Conservation (phyloP, 2,113 vertebrate species). For the Datnioides undecimradiatus region DNA sequence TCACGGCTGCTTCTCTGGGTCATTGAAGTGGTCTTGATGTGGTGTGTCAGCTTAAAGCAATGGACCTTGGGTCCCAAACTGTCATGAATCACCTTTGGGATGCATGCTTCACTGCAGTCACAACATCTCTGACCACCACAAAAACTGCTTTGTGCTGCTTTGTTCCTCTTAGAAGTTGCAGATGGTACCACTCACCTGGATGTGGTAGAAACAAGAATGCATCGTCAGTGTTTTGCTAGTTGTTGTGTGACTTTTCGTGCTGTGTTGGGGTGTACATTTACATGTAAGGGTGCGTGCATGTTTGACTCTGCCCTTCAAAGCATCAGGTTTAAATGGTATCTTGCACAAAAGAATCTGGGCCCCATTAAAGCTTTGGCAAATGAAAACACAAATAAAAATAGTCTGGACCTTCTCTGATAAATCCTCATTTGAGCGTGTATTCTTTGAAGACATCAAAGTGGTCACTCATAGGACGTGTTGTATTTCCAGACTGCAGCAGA, state of each 20-base stretch:
- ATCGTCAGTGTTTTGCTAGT: constrained; percentile 34
- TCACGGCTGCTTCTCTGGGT: constrained; percentile 77
- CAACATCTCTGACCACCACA: constrained; percentile 36
- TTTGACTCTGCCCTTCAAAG: constrained; percentile 37
- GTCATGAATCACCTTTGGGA: constrained; percentile 59
- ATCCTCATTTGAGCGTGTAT: constrained; percentile 53
- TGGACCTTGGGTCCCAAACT: constrained; percentile 47
- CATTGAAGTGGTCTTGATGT: constrained; percentile 78
- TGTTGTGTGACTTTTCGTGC: constrained; percentile 28
- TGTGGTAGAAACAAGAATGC: constrained; percentile 44
- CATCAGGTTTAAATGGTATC: constrained; percentile 70
- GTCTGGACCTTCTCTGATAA: constrained; percentile 54
- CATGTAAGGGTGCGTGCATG: constrained; percentile 35
- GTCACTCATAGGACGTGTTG: constrained; percentile 31
- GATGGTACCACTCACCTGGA: constrained; percentile 68
- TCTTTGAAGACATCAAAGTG: constrained; percentile 47
- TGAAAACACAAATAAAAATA: constrained; percentile 73
- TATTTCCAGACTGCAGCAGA: constrained; percentile 25
- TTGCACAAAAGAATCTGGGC: constrained; percentile 66
- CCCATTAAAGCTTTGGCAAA: constrained; percentile 72
- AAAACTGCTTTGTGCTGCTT: constrained; percentile 43
- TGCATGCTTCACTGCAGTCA: constrained; percentile 37
- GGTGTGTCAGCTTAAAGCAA: constrained; percentile 63
- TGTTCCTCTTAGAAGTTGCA: constrained; percentile 46
- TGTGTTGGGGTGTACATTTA: constrained; percentile 35